Percentiles rank a stretch among this genome's conserved stretches.
Evolutionary conservation across 2,113 vertebrate species (phyloP).

Genomic region (Leptodactylus fuscus): DNA sequence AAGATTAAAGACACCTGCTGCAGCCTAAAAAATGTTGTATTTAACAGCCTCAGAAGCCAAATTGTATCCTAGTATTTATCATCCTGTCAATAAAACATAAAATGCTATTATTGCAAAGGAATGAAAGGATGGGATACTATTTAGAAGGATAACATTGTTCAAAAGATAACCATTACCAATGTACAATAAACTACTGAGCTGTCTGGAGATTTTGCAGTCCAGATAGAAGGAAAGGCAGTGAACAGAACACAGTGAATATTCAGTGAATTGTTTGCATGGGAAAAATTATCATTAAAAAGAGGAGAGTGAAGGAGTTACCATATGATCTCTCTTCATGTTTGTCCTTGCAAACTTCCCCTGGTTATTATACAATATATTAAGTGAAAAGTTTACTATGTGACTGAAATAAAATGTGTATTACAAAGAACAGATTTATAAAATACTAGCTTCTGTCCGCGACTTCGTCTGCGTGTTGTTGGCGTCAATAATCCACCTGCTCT

Average conservation of each 20-base stretch:
- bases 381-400: not conserved
- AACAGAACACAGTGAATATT: not conserved
- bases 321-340: not conserved
- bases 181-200: constrained; percentile 31
- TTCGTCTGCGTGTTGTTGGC: too few species aligned
- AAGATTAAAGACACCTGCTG: constrained; percentile 59
- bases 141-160: constrained; percentile 50
- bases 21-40: constrained; percentile 53
- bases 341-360: not conserved
- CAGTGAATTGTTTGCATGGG: not conserved
- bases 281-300: not conserved
- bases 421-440: too few species aligned
- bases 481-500: too few species aligned
- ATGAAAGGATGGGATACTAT: constrained; percentile 39
- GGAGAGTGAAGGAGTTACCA: too few species aligned
- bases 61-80: constrained; percentile 50
- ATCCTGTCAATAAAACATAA: constrained; percentile 51
- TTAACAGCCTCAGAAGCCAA: constrained; percentile 48
- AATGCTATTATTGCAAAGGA: constrained; percentile 30
- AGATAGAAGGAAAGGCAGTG: not conserved
- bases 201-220: not conserved
- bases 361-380: not conserved
- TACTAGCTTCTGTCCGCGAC: too few species aligned
- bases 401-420: not conserved
- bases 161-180: constrained; percentile 37